phyloP scores from a whole-genome alignment of 2,888 invertebrate genomes.

The Cyclophora albipunctata region DNA sequence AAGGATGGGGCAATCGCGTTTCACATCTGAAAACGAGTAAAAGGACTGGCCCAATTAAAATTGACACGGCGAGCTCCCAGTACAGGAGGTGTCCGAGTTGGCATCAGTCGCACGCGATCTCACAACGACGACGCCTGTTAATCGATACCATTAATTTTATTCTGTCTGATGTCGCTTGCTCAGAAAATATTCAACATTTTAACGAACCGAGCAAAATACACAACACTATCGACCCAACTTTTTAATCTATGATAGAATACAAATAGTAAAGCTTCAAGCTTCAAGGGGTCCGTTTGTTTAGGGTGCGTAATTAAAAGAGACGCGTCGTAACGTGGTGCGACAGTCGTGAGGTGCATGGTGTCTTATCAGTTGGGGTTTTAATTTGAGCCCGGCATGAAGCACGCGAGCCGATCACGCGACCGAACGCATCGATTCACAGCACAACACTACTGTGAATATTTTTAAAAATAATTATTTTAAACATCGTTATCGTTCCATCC shows the following conservation, averaged over 20 bases:
- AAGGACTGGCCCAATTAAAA: conserved; percentile 68
- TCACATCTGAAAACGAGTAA: conserved; percentile 56
- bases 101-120: conserved; percentile 70
- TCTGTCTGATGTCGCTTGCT: conserved; percentile 52
- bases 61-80: conserved; percentile 65
- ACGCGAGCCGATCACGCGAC: conserved; percentile 71
- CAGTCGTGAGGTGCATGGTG: conserved; percentile 69
- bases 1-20: conserved; percentile 51
- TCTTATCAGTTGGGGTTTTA: conserved; percentile 69
- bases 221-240: conserved; percentile 12
- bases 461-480: conserved; percentile 58
- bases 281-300: conserved; percentile 60
- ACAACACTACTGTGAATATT: conserved; percentile 26
- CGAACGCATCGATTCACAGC: conserved; percentile 42
- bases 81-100: conserved; percentile 44
- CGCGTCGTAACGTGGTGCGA: conserved; percentile 47
- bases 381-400: conserved; percentile 69
- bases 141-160: conserved; percentile 70
- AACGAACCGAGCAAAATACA: conserved; percentile 32
- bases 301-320: conserved; percentile 74
- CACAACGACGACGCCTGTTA: conserved; percentile 46
- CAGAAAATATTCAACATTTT: conserved; percentile 53
- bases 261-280: conserved; percentile 23
- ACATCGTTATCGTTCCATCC: conserved; percentile 42
- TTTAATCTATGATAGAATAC: conserved; percentile 3